Base-by-base conservation (phyloP, 1,140 invertebrate species). In the Drosophila gunungcola region DNA sequence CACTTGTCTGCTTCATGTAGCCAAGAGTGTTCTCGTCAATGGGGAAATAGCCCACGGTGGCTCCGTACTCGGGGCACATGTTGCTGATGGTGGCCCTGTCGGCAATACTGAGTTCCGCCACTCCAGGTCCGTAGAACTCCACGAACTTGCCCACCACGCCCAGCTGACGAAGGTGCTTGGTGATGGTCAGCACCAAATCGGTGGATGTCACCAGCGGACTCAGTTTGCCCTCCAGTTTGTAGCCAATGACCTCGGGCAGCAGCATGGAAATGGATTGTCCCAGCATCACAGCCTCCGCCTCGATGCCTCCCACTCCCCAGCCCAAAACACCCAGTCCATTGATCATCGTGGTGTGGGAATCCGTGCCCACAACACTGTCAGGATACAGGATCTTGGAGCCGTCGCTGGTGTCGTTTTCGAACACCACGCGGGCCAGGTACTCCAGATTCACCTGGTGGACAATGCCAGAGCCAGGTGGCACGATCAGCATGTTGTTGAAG, bases 311-410 rank as follows among this genome's bases (percentile, higher is more conserved):
- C 16, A 92, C 91, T 63, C 96, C 96, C 96, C 96, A 97, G 12
- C 96, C 96, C 36, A 97, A 93, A 6, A 97, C 95, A 13, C 96
- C 96, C 12, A 97, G 92, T 1, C 98, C 98, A 92, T 99, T 99
- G 52, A 99, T 99, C 98, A 99, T 99, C 1, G 98, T 99, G 6
- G 99, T 99, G 86, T 99, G 99, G 5, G 97, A 98, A 94, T 99
- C 99, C 0, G 98, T 99, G 10, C 99, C 99, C n/a, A 99, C 98
- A 38, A 99, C 95, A 57, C 97, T 98, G 91, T 99, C 99, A 0
- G 98, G 98, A 92, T 98, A 98, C 2, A 99, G 92, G 39, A 93
- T 70, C 60, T 91, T 91, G 39, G 73, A 79, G 36, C 89, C 89
- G 42, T 78, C 70, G 13, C 52, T 60, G 4, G 93, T 93, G 61